These are phyloP conservation scores for Ctenomys sociabilis DNA, from an alignment of 2,113 vertebrate species.

Conservation along the genomic window DNA sequence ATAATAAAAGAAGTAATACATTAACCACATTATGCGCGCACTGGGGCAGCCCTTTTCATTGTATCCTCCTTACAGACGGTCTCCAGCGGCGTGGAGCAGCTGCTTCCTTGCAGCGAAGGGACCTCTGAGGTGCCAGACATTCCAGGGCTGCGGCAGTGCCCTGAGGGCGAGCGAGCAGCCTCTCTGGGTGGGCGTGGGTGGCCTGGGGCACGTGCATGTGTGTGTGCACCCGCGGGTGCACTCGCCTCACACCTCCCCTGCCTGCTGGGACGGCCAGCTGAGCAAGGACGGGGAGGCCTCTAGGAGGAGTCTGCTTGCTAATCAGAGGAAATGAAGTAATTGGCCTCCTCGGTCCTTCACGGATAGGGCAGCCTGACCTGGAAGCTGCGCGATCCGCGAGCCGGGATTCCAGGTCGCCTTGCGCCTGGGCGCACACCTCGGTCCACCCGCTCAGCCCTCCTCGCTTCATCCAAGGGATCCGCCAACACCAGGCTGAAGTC, in stretches of 20 bases:
- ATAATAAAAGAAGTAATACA: conserved; percentile 90
- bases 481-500: neutral
- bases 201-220: neutral
- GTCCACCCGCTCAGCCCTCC: neutral
- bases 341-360: conserved; percentile 51
- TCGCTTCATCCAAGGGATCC: fast-evolving
- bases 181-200: conserved; percentile 4
- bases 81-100: conserved; percentile 82
- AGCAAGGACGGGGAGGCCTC: neutral
- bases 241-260: neutral
- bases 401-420: neutral
- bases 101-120: conserved; percentile 82
- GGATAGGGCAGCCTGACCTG: conserved; percentile 52
- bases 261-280: neutral
- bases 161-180: too few relatives aligned
- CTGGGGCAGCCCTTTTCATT: conserved; percentile 85
- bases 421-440: neutral
- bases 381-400: neutral
- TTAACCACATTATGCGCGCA: conserved; percentile 87
- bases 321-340: conserved; percentile 64
- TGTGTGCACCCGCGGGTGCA: neutral
- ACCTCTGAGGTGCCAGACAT: conserved; percentile 80
- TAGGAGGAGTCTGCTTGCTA: conserved; percentile 40
- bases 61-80: conserved; percentile 85
- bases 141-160: conserved; percentile 73